Evolutionary conservation across 1,140 invertebrate genomes (phyloP), one percentile per base, ranked within the genome.

Genomic region (Hycleus cichorii): DNA sequence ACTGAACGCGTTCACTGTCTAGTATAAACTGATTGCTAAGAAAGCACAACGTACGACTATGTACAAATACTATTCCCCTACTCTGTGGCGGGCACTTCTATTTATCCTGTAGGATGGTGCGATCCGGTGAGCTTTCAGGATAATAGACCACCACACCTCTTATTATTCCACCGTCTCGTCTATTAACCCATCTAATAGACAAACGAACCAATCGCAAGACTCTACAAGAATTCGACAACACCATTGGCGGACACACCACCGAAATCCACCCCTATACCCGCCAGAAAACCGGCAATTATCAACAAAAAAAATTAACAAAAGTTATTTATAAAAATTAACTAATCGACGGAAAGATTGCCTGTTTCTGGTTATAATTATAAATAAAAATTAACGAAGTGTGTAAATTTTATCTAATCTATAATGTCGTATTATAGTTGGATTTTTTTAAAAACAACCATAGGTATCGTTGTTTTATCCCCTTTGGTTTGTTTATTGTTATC

Each of bases 21-120:
- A 50, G 49, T 53, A 44, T 50, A 52, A 52, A 58, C 57, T 58
- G 57, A 58, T 58, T 58, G 57, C 57, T 49, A 49, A 51, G 57
- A 58, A 58, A 58, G 49, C 57, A 45, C 57, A 51, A 52, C 57
- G 49, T 58, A 50, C 57, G 57, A 44, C 57, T 58, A 52, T 52
- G 57, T 58, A 58, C 32, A 32, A 32, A 32, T 32, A 32, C 45
- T 45, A 48, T 57, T 57, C 55, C 55, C 55, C 55, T 57, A 57
- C 55, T 57, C 55, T 54, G 40, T 25, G 54, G 11, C 48, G 43
- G 27, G 44, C 50, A 38, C 57, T 57, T 48, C 54, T 57, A 48
- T 49, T 48, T 43, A 52, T 58, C 57, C 57, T 58, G 57, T 47
- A 58, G 57, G 57, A 58, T 58, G 49, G 39, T 7, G 32, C 3